Percentiles rank a stretch among this genome's conserved stretches.
Conservation (phyloP, 2,888 invertebrate species). For the Leucania comma region DNA sequence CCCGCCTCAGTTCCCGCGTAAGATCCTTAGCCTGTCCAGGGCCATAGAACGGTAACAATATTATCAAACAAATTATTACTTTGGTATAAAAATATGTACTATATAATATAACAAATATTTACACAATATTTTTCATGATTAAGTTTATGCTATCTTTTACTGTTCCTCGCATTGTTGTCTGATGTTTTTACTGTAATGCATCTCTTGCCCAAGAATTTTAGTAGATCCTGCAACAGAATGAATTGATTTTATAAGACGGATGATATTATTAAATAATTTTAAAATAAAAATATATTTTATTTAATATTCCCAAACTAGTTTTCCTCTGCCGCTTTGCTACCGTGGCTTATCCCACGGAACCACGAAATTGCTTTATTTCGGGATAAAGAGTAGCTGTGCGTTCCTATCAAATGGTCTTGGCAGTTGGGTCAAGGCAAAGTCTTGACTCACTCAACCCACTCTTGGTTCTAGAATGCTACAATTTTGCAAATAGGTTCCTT, state of each 20-base stretch:
- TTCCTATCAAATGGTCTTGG: too few relatives aligned
- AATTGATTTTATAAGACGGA: constrained; percentile 21
- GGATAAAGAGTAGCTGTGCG: too few relatives aligned
- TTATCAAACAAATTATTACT: neutral
- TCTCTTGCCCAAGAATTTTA: constrained; percentile 92
- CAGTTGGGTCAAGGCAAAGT: too few relatives aligned
- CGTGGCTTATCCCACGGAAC: too few relatives aligned
- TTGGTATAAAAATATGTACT: constrained; percentile 27
- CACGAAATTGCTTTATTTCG: too few relatives aligned
- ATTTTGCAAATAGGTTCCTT: too few relatives aligned
- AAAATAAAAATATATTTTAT: neutral
- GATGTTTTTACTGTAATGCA: constrained; percentile 92
- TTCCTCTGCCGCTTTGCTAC: too few relatives aligned
- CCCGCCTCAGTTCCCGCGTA: too few relatives aligned
- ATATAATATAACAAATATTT: constrained; percentile 43
- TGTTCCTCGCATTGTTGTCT: constrained; percentile 81
- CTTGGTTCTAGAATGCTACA: too few relatives aligned
- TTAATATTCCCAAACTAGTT: neutral
- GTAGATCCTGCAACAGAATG: constrained; percentile 90
- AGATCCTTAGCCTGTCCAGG: too few relatives aligned
- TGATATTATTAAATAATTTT: constrained; percentile 34
- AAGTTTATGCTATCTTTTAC: constrained; percentile 68
- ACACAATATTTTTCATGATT: constrained; percentile 54
- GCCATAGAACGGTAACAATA: neutral
- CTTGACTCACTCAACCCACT: too few relatives aligned